Conservation (phyloP, 1,140 invertebrate species). For the Zaprionus tsacasi region DNA sequence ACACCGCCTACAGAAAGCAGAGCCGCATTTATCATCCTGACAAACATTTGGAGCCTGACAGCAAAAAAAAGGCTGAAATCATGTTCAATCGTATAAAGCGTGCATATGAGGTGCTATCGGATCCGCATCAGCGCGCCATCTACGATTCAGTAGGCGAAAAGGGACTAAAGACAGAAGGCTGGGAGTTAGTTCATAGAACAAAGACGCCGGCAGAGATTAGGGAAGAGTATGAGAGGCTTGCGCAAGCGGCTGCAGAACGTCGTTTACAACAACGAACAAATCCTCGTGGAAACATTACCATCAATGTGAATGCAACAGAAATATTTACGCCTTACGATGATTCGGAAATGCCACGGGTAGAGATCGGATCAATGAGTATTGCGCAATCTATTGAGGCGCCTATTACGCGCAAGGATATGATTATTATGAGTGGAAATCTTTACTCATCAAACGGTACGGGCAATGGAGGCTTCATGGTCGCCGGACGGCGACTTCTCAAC, state of each 20-base stretch:
- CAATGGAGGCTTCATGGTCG: conserved; percentile 88
- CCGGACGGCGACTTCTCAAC: conserved; percentile 91
- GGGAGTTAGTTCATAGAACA: conserved; percentile 95
- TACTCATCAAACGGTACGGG: conserved; percentile 94
- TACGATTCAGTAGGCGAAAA: conserved; percentile 86
- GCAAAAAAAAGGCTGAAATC: conserved; percentile 94
- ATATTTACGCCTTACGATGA: conserved; percentile 93
- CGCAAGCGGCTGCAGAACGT: conserved; percentile 89
- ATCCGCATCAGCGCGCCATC: conserved; percentile 85
- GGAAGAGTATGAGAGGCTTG: conserved; percentile 96
- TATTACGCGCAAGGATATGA: conserved; percentile 92
- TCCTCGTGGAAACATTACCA: conserved; percentile 93
- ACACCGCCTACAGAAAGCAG: conserved; percentile 94
- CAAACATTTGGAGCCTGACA: conserved; percentile 92
- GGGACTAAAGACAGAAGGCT: conserved; percentile 95
- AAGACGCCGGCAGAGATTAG: conserved; percentile 96
- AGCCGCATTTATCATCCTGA: conserved; percentile 98
- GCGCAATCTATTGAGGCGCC: conserved; percentile 97
- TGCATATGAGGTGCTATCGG: conserved; percentile 93
- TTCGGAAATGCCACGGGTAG: conserved; percentile 90
- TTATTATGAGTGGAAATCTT: conserved; percentile 91
- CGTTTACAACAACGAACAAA: conserved; percentile 94
- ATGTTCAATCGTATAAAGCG: conserved; percentile 96
- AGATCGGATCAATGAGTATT: conserved; percentile 96
- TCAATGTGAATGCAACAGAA: conserved; percentile 96